phyloP scores from a whole-genome alignment of 2,113 vertebrate species.

The Monopterus albus region DNA sequence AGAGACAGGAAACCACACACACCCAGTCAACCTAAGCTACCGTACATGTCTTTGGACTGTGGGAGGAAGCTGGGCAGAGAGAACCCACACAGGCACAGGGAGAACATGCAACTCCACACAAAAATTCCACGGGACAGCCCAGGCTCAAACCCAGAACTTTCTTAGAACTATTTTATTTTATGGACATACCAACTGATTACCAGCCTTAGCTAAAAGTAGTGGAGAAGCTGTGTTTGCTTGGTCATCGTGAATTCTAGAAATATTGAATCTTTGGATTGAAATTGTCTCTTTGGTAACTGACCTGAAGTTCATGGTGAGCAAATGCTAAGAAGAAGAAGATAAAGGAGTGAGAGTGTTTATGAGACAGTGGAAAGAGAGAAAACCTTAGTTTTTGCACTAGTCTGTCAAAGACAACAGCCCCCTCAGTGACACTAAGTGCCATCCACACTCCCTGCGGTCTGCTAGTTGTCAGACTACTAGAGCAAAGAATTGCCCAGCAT shows the following conservation, averaged over 20 bases:
- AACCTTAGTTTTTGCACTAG: slow-evolving; percentile 54
- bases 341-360: slow-evolving; percentile 35
- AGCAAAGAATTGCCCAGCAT: slow-evolving; percentile 81
- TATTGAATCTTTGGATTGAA: slow-evolving; percentile 13
- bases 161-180: no score
- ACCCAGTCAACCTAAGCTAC: no score
- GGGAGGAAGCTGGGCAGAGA: no score
- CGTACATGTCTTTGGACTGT: no score
- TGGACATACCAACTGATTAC: no score
- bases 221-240: slow-evolving; percentile 2
- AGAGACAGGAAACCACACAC: no score
- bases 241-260: slow-evolving; percentile 20
- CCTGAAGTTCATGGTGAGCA: slow-evolving; percentile 29
- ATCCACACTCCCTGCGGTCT: slow-evolving; percentile 57
- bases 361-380: slow-evolving; percentile 27
- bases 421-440: slow-evolving; percentile 68
- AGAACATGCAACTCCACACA: no score
- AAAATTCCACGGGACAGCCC: no score
- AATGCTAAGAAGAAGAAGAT: slow-evolving; percentile 18
- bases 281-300: slow-evolving; percentile 17
- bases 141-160: no score
- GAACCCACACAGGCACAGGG: no score
- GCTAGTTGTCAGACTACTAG: slow-evolving; percentile 81
- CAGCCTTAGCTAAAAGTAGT: no score
- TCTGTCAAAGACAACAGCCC: slow-evolving; percentile 73